phyloP scores from a whole-genome alignment of 2,113 vertebrate species.

The Oxygymnocypris stewartii region DNA sequence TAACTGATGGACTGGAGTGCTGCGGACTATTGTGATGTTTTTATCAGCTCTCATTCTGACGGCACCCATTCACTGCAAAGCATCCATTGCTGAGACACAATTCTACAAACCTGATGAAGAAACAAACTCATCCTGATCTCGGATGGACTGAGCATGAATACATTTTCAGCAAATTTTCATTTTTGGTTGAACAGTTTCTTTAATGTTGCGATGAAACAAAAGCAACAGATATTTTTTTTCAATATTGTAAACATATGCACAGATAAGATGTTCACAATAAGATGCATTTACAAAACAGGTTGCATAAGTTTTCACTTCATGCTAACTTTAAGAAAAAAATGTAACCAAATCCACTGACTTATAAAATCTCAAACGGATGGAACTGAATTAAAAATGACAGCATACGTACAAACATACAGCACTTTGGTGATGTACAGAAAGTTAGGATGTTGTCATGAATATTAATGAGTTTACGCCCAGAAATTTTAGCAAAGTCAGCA shows the following conservation, averaged over 20 bases:
- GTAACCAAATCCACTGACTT: not conserved
- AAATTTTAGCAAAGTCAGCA: not conserved
- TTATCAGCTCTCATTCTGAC: not conserved
- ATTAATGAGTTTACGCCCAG: not conserved
- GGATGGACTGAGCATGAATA: not conserved
- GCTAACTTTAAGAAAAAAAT: not conserved
- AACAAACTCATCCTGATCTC: not conserved
- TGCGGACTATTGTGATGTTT: not conserved
- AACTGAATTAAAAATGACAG: not conserved
- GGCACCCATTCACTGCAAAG: not conserved
- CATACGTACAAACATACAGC: not conserved
- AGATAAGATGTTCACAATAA: not conserved
- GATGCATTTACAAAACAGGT: not conserved
- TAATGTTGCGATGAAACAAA: not conserved
- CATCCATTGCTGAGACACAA: not conserved
- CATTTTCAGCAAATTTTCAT: not conserved
- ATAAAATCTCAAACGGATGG: not conserved
- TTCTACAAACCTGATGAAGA: not conserved
- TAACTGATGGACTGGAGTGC: not conserved
- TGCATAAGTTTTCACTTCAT: not conserved
- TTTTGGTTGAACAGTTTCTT: not conserved
- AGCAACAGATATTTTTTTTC: not conserved
- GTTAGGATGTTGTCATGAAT: slow-evolving; percentile 1
- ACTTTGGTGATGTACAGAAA: not conserved
- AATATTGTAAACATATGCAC: not conserved